A percentile compares a stretch with the other conserved stretches of the same genome.
phyloP scores from a whole-genome alignment of 2,797 vertebrate species.

The Lates japonicus region DNA sequence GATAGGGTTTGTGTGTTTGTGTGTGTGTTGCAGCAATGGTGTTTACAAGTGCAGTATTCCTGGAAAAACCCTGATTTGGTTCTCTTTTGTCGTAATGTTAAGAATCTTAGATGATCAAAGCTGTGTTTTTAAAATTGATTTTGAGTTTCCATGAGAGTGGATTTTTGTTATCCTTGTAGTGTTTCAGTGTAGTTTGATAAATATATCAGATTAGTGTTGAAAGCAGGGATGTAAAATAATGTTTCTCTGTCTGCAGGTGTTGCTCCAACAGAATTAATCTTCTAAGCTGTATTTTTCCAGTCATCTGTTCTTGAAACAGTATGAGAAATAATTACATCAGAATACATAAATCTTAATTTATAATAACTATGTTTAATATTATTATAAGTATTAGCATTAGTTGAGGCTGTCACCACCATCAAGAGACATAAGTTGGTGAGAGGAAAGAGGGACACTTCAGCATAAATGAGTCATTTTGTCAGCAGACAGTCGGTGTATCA shows the following conservation, averaged over 20 bases:
- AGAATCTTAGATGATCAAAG: constrained; percentile 8
- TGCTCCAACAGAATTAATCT: neutral
- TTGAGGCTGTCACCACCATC: constrained; percentile 23
- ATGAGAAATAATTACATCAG: neutral
- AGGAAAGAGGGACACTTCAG: constrained; percentile 41
- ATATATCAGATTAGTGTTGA: constrained; percentile 3
- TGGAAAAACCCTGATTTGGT: neutral
- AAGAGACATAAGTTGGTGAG: constrained; percentile 20
- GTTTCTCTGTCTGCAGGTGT: neutral
- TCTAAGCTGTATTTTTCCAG: neutral
- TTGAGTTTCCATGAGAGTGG: constrained; percentile 9
- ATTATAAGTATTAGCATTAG: constrained; percentile 9
- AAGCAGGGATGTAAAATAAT: neutral
- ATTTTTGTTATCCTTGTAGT: neutral
- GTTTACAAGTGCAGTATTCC: constrained; percentile 25
- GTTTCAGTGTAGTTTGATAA: neutral
- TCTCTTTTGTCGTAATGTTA: neutral
- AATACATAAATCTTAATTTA: neutral
- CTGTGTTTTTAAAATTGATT: neutral
- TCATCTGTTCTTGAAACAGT: neutral
- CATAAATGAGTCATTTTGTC: constrained; percentile 54
- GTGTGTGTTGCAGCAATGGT: constrained; percentile 17
- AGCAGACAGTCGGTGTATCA: constrained; percentile 48
- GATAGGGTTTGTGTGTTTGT: constrained; percentile 26
- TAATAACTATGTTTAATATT: constrained; percentile 12